phyloP scores from a whole-genome alignment of 2,113 vertebrate species.

The Lates calcarifer region DNA sequence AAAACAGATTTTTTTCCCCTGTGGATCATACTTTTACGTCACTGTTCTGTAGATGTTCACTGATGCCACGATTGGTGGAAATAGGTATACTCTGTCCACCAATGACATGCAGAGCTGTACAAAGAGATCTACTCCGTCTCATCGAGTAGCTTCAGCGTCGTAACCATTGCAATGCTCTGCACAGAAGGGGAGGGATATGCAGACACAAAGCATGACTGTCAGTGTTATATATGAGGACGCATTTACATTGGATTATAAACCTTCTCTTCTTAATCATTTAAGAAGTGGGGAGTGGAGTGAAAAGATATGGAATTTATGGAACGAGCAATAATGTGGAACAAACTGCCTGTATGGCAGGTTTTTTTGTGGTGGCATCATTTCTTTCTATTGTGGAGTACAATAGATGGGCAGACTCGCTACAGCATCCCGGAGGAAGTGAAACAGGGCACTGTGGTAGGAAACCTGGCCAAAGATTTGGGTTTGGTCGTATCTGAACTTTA shows the following conservation, averaged over 20 bases:
- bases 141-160: slow-evolving; percentile 67
- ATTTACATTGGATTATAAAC: slow-evolving; percentile 53
- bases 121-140: slow-evolving; percentile 87
- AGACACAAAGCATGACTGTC: slow-evolving; percentile 71
- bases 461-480: slow-evolving; percentile 89
- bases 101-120: slow-evolving; percentile 84
- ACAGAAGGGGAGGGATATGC: slow-evolving; percentile 62
- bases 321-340: slow-evolving; percentile 75
- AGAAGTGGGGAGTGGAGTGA: slow-evolving; percentile 36
- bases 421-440: slow-evolving; percentile 85
- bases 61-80: slow-evolving; percentile 78
- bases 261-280: slow-evolving; percentile 7
- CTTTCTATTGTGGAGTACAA: slow-evolving; percentile 81
- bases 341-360: slow-evolving; percentile 72
- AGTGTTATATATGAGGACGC: slow-evolving; percentile 28
- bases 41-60: slow-evolving; percentile 33
- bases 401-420: slow-evolving; percentile 81
- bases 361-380: slow-evolving; percentile 73
- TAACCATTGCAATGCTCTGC: slow-evolving; percentile 76
- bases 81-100: slow-evolving; percentile 73
- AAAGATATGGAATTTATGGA: slow-evolving; percentile 58
- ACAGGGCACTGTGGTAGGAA: slow-evolving; percentile 85
- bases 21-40: slow-evolving; percentile 44
- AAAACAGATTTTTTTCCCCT: neutral
- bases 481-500: slow-evolving; percentile 87